phyloP scores from a whole-genome alignment of 1,140 invertebrate genomes.

The Teleogryllus occipitalis region DNA sequence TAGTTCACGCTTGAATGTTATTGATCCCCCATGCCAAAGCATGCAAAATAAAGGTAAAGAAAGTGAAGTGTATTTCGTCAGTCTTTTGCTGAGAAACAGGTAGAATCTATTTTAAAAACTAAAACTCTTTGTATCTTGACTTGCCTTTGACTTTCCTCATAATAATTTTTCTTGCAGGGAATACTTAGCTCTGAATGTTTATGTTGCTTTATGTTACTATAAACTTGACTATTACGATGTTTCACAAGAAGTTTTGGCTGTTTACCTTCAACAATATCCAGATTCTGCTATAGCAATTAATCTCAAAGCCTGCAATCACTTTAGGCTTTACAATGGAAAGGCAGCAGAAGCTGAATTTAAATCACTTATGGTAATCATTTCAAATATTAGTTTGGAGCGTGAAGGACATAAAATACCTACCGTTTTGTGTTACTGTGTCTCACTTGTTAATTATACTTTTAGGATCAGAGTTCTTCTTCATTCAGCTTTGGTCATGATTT shows the following conservation, averaged over 20 bases:
- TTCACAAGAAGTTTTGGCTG: conserved; percentile 86
- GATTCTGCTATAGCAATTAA: conserved; percentile 94
- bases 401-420: too few relatives aligned
- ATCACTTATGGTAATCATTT: conserved; percentile 46
- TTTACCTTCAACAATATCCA: conserved; percentile 86
- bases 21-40: background rate
- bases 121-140: background rate
- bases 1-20: background rate
- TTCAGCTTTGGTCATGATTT: conserved; percentile 88
- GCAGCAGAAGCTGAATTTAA: conserved; percentile 83
- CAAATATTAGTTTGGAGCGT: background rate
- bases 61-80: conserved; percentile 8
- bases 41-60: background rate
- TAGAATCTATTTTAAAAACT: background rate
- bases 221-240: conserved; percentile 91
- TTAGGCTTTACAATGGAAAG: conserved; percentile 86
- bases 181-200: conserved; percentile 90
- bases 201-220: conserved; percentile 95
- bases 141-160: background rate
- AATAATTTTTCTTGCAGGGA: conserved; percentile 52
- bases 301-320: conserved; percentile 85
- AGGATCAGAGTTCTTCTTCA: conserved; percentile 64
- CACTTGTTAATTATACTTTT: conserved; percentile 8
- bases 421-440: background rate
- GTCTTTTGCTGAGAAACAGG: background rate